Base-by-base conservation (phyloP, 2,797 vertebrate genomes). In the Propithecus perrieri region DNA sequence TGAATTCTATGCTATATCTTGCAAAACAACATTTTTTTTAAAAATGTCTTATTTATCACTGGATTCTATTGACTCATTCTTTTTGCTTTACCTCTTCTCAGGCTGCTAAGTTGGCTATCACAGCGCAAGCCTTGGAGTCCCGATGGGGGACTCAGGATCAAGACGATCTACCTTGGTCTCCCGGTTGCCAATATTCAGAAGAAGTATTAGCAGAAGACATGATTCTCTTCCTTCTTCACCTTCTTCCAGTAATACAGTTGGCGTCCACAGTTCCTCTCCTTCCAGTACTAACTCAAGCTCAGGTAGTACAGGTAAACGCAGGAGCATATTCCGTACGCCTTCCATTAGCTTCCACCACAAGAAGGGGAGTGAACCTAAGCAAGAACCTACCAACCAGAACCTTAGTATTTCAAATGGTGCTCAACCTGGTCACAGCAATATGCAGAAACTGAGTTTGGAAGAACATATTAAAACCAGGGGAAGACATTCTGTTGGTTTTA, bases 231-330 rank as follows among this genome's bases (percentile, higher is more conserved):
- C 99, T 1, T 99, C 99, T n/a, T 99, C 99, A 0, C 99, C 99
- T 1, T 99, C 99, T 2, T 99, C 99, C 89, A 98, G 99, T 30
- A 99, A 98, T 22, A 99, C 99, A 4, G 98, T 99, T 96, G 99
- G 99, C 33, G 98, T 99, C 89, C 99, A 99, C 97, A 99, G 99
- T 33, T 99, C 99, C 15, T 99, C 99, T 0, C 99, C 99, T 2
- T 99, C 99, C 97, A 99, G 99, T 98, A 99, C 99, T 1, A 99
- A 99, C 98, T 99, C 99, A 90, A 99, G 99, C 98, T 99, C 99
- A 88, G 99, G 99, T 93, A 99, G 99, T 91, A 99, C 99, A 0
- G 99, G 99, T 43, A 99, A 99, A 94, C 99, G 99, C 0, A 98
- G 99, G 94, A 99, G 99, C 97, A 98, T 99, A 65, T 99, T 99